phyloP scores from a whole-genome alignment of 2,797 vertebrate species.

The Urophycis tenuis region DNA sequence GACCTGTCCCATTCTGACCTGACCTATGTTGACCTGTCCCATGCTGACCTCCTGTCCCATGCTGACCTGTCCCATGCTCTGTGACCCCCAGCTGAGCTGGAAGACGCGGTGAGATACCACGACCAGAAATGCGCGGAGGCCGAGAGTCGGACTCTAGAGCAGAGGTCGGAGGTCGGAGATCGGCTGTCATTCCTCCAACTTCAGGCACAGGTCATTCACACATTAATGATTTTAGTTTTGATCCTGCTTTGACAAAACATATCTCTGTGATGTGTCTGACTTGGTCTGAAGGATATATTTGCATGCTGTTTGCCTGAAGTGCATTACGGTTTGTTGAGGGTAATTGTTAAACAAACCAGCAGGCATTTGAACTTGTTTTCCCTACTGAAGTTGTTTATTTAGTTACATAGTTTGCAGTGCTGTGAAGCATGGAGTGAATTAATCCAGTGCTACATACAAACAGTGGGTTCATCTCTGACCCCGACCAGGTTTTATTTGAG shows the following conservation, averaged over 20 bases:
- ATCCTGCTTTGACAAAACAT: background rate
- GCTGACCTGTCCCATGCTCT: background rate
- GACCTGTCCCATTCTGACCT: too few species aligned
- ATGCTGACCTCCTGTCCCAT: background rate
- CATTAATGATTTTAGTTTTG: background rate
- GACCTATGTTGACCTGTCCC: too few species aligned
- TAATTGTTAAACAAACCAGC: background rate
- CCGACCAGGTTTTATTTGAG: conserved; percentile 68
- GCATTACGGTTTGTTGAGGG: background rate
- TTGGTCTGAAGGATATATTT: background rate
- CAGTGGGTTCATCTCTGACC: background rate
- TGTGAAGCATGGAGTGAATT: background rate
- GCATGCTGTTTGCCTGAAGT: background rate
- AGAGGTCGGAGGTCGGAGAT: conserved; percentile 56
- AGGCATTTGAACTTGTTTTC: background rate
- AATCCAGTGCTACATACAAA: background rate
- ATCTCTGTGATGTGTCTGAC: background rate
- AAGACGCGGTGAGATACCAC: conserved; percentile 66
- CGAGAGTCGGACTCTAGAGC: conserved; percentile 44
- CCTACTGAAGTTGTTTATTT: background rate
- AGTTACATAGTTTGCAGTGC: background rate
- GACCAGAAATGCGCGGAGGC: conserved; percentile 55
- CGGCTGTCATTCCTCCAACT: conserved; percentile 69
- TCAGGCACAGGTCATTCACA: conserved; percentile 66
- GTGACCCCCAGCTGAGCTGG: conserved; percentile 60